Base-by-base conservation (phyloP, 2,113 vertebrate species). In the Chloropsis hardwickii region DNA sequence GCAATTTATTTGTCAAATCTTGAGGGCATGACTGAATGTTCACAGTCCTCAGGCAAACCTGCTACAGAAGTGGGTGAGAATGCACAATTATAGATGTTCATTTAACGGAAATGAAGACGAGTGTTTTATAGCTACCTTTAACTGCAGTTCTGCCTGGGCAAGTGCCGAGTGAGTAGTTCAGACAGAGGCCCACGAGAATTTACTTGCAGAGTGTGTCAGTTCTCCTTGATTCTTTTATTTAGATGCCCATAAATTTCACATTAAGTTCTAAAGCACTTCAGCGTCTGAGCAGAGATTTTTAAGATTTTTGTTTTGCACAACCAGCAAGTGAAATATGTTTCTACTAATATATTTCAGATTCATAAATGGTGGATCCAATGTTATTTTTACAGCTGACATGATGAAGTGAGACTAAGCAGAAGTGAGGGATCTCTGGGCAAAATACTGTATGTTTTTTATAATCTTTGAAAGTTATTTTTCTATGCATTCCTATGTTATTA, bases 311-410 rank as follows among this genome's bases (percentile, higher is more conserved):
- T 51, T 81, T 82, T 86, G 12, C 35, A n/a, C 28, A 81, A 77
- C 81, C 18, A 12, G 42, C 37, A 92, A 96, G 11, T 50, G 65
- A 88, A 97, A 69, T 84, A 35, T 45, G 10, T 84, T 96, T 81
- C 39, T 70, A 88, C 81, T 92, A 84, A 83, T 89, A 77, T 64
- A 71, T 71, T 93, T 94, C 89, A 72, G 80, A 64, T 81, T 92
- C 61, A 33, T 37, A 87, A 73, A 42, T 42, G 57, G 15, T 65
- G 40, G 18, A 89, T 6, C 17, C 70, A 78, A 20, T 65, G 48
- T 81, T 94, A 57, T 90, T 90, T 88, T 95, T 93, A 69, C 84
- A 61, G 66, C 6, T 86, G 86, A 92, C 54, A 20, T 94, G 77
- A 90, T 61, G 47, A 90, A 80, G 53, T 39, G 86, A 94, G 77